phyloP scores from a whole-genome alignment of 2,797 vertebrate species.

The Denticeps clupeoides region DNA sequence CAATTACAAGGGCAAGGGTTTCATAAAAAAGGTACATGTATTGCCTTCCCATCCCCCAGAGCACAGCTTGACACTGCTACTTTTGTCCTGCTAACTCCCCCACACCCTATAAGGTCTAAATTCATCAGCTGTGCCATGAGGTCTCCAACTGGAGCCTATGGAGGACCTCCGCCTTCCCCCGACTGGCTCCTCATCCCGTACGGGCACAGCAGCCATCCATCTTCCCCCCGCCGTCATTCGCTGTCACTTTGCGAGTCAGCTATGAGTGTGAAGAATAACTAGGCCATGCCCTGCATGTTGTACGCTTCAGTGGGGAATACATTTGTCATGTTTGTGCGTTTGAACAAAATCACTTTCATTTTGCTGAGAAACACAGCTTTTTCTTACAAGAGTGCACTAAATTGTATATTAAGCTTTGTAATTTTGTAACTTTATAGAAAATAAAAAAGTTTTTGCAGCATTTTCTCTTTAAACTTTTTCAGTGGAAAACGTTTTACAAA shows the following conservation, averaged over 20 bases:
- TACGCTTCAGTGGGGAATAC: not conserved
- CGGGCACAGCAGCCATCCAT: constrained; percentile 35
- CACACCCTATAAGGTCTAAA: constrained; percentile 44
- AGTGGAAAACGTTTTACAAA: too few species aligned
- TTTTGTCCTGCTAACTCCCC: constrained; percentile 22
- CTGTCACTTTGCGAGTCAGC: constrained; percentile 30
- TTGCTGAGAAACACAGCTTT: too few species aligned
- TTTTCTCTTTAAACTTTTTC: too few species aligned
- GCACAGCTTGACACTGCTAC: constrained; percentile 16
- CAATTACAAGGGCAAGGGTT: constrained; percentile 34
- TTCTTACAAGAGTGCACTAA: too few species aligned
- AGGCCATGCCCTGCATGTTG: constrained; percentile 4
- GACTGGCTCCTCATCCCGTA: constrained; percentile 32
- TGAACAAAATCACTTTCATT: too few species aligned
- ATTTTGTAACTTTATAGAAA: too few species aligned
- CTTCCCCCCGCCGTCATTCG: constrained; percentile 24
- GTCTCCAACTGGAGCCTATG: constrained; percentile 36
- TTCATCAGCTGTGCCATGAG: constrained; percentile 36
- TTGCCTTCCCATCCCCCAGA: constrained; percentile 13
- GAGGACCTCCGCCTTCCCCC: constrained; percentile 1
- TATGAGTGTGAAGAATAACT: constrained; percentile 18
- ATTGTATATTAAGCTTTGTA: too few species aligned
- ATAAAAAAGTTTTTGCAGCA: too few species aligned
- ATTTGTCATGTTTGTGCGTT: constrained; percentile 1
- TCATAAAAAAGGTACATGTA: not conserved